phyloP scores from a whole-genome alignment of 2,797 vertebrate species.

The Tauraco hartlaubi region DNA sequence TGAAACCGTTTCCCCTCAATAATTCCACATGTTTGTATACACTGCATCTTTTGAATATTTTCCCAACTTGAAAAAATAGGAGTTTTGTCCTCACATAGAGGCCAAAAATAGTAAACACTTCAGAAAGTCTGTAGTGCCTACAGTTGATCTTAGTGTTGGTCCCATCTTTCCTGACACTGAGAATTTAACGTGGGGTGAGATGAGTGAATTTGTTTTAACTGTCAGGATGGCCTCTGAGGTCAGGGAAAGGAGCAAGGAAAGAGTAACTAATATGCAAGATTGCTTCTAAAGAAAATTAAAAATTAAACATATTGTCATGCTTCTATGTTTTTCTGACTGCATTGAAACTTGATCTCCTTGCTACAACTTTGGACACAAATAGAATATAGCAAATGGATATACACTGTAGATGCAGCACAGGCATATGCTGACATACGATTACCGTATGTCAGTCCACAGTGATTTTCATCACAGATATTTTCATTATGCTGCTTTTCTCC shows the following conservation, averaged over 20 bases:
- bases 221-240: neutral
- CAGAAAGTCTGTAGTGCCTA: neutral
- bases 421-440: slow-evolving; percentile 5
- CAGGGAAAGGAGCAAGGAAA: neutral
- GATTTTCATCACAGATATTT: neutral
- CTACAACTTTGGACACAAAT: neutral
- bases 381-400: neutral
- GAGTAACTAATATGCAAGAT: neutral
- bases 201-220: neutral
- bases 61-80: neutral
- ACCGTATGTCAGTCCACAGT: slow-evolving; percentile 22
- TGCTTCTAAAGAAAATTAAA: neutral
- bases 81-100: neutral
- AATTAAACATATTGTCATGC: neutral
- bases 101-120: neutral
- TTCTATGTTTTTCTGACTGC: neutral
- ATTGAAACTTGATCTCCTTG: neutral
- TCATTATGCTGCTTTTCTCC: neutral
- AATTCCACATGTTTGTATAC: neutral
- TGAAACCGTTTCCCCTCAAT: neutral
- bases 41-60: neutral
- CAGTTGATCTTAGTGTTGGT: neutral
- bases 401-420: neutral
- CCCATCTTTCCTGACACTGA: neutral
- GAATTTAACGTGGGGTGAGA: neutral